Base-by-base conservation (phyloP, 2,888 invertebrate genomes). In the Glaucopsyche alexis region DNA sequence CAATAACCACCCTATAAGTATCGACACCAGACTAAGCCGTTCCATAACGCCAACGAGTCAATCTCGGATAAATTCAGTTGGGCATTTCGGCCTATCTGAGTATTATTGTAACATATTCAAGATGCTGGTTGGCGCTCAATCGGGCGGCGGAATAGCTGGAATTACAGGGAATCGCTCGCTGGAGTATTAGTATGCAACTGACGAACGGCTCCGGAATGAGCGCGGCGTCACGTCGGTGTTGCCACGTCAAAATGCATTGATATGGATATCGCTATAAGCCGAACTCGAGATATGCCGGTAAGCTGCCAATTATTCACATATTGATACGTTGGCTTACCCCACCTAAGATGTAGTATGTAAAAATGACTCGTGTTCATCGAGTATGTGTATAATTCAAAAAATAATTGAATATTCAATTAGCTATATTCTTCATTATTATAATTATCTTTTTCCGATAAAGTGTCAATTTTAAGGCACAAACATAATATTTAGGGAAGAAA, bases 131-230 rank as follows among this genome's bases (percentile, higher is more conserved):
- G 84, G 83, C 79, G 80, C 80, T 83, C 84, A 85, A 87, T 86
- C 83, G 86, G 50, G 83, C 80, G 82, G 82, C 81, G 82, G 84
- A 85, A 86, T 87, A 85, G 80, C 81, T 82, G 86, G 88, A 86
- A 90, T 91, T 89, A 90, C 87, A 89, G 80, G 85, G 85, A 87
- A 87, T 88, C 84, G 87, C 87, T 90, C 85, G 86, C 84, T 82
- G 82, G 84, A 86, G 83, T 88, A 91, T 92, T 91, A 91, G 91
- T 91, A 92, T 92, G 91, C 92, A 83, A 82, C 77, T 81, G 82
- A 83, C 86, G 87, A 85, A 83, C 86, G 83, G 88, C 86, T 82
- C 85, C 86, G 91, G 90, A 91, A 91, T 92, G 90, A 90, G 85
- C 82, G 38, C 85, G 88, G 89, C 88, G 90, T 90, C 89, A 89